Evolutionary conservation across 1,140 invertebrate genomes (phyloP).

Genomic region (Panulirus ornatus): DNA sequence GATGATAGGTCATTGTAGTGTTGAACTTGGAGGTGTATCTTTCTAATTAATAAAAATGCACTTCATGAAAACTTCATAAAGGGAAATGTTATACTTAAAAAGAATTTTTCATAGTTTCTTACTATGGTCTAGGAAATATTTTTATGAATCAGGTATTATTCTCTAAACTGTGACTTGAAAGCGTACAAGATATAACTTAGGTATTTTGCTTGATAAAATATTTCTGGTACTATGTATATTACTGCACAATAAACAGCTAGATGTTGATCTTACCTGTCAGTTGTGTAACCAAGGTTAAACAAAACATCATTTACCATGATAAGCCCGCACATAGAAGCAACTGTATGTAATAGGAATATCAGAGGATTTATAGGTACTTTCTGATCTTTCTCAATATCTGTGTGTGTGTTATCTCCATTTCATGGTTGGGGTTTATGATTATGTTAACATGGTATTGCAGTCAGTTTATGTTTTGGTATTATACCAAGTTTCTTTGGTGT

Average conservation of each 20-base stretch:
- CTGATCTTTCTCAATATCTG: too few species aligned
- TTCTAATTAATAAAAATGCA: not conserved
- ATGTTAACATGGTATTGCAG: too few species aligned
- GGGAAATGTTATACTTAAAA: not conserved
- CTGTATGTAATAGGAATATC: too few species aligned
- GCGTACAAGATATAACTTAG: conserved; percentile 13
- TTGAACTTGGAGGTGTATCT: not conserved
- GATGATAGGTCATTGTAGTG: not conserved
- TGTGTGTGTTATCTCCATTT: too few species aligned
- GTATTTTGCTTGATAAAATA: not conserved
- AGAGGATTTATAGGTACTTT: too few species aligned
- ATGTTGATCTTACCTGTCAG: not conserved
- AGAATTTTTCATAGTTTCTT: conserved; percentile 13
- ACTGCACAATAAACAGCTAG: not conserved
- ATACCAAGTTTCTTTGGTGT: too few species aligned
- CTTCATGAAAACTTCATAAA: not conserved
- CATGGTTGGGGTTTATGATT: too few species aligned
- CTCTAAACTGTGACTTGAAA: conserved; percentile 22
- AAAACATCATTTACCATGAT: not conserved
- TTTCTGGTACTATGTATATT: not conserved
- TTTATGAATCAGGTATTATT: conserved; percentile 9
- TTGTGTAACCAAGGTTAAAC: not conserved
- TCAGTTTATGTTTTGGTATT: too few species aligned
- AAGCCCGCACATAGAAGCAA: not conserved
- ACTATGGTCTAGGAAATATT: conserved; percentile 1